Evolutionary conservation across 2,797 vertebrate species (phyloP), one percentile per base, ranked within the genome.

Genomic region (Pterois miles): DNA sequence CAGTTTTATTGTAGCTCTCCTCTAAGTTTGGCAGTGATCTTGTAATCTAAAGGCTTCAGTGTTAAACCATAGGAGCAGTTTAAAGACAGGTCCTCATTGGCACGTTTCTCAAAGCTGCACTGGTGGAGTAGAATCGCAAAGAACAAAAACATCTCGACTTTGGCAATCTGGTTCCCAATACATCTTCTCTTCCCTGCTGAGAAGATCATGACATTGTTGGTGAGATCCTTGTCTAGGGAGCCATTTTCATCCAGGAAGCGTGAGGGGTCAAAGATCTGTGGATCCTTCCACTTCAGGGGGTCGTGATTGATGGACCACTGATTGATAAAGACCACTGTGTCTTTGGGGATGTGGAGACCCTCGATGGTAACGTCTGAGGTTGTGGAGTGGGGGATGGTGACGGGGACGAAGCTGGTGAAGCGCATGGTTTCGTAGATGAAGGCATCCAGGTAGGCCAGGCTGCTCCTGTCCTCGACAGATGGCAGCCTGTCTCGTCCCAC

Each of bases 271-370:
- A 97, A 97, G 40, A 91, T 6, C 0, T 96, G 89, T 0, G 95
- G 95, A 27, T 96, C 92, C 1, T 92, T 92, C 96, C 96, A 96
- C 64, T 90, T 94, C 62, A 81, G 9, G 20, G 81, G n/a, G 81
- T 97, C 95, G 0, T 96, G 94, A 86, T 96, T 97, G 86, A 95
- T 89, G 0, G 96, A 96, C 96, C 96, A 96, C 86, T 97, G 96
- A 89, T 97, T 96, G 88, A 97, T 86, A 82, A 97, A 96, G 74
- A 96, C 86, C 77, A 96, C 95, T 0, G 90, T 96, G 92, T 95
- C 95, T 81, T 95, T 95, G 76, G 95, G 95, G 75, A 97, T 95
- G 87, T 68, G 86, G 72, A 95, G 89, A 69, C 95, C 96, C 4
- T 93, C 86, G 0, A 96, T 83, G 4, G 87, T 92, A 52, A 95